Evolutionary conservation across 2,888 invertebrate species (phyloP).

Genomic region (Pterostichus madidus): DNA sequence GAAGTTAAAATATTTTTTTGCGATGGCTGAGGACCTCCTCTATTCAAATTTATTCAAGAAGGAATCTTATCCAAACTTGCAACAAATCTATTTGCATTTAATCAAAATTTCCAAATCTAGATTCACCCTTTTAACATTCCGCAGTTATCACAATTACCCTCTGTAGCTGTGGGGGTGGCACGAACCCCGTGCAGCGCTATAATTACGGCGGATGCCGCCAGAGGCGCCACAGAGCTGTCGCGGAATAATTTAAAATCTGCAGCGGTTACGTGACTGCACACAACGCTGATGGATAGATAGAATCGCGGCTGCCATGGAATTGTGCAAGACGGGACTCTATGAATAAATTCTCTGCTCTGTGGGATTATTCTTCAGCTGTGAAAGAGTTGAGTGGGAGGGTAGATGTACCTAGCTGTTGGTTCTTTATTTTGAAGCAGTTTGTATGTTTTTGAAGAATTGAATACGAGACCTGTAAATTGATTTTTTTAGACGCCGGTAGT

Average conservation of each 20-base stretch:
- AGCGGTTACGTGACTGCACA: conserved; percentile 62
- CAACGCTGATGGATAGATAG: conserved; percentile 56
- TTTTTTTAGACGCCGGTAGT: too few species aligned
- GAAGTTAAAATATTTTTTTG: too few species aligned
- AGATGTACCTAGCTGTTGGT: not conserved
- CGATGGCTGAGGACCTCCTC: too few species aligned
- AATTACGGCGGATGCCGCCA: not conserved
- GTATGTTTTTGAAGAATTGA: too few species aligned
- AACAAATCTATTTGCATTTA: conserved; percentile 18
- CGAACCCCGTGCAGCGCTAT: not conserved
- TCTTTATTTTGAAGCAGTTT: too few species aligned
- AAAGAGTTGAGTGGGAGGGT: not conserved
- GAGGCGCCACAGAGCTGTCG: conserved; percentile 54
- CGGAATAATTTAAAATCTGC: conserved; percentile 65
- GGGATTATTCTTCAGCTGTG: conserved; percentile 30
- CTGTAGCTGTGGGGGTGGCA: not conserved
- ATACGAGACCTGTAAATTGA: too few species aligned
- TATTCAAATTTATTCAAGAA: not conserved
- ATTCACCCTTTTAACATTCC: conserved; percentile 6
- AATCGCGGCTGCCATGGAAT: conserved; percentile 28
- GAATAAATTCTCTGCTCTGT: conserved; percentile 40
- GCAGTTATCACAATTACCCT: conserved; percentile 15
- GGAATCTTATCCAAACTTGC: not conserved
- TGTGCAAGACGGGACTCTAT: conserved; percentile 41
- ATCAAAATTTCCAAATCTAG: not conserved